Conservation (phyloP, 92 coral and sea anemone genomes). For the Parazoanthus darwini region DNA sequence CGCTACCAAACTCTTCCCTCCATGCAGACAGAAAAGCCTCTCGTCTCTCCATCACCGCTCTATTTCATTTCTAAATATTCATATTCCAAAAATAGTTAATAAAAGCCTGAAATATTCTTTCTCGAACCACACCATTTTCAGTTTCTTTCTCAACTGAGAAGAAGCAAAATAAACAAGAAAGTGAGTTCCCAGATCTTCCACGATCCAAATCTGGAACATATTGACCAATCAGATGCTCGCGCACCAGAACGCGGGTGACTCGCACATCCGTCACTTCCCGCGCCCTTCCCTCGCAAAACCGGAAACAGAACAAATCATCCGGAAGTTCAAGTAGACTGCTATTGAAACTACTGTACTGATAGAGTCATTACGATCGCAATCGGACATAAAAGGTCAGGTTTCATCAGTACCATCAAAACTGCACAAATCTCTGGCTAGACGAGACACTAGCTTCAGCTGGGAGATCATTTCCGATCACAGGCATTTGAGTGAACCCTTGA, state of each 20-base stretch:
- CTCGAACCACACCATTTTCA: slow-evolving; percentile 19
- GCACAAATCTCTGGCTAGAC: no score
- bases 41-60: slow-evolving; percentile 61
- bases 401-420: no score
- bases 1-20: slow-evolving; percentile 57
- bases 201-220: neutral
- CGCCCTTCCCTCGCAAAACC: slow-evolving; percentile 40
- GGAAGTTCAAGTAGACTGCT: slow-evolving; percentile 18
- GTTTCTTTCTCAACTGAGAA: neutral
- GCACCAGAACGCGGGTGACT: slow-evolving; percentile 17
- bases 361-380: no score
- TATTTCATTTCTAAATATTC: slow-evolving; percentile 15
- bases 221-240: slow-evolving; percentile 34
- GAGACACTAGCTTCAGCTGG: no score
- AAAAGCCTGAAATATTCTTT: neutral
- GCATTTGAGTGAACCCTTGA: no score
- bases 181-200: slow-evolving; percentile 16
- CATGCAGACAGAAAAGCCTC: slow-evolving; percentile 69
- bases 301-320: slow-evolving; percentile 37
- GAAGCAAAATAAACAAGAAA: slow-evolving; percentile 8
- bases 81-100: neutral
- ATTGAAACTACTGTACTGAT: neutral
- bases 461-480: no score
- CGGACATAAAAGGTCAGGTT: no score
- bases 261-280: slow-evolving; percentile 47